A percentile compares a stretch with the other conserved stretches of the same genome.
These are phyloP conservation scores for Xanthia togata DNA, from an alignment of 2,888 invertebrate genomes.

Conservation along the genomic window DNA sequence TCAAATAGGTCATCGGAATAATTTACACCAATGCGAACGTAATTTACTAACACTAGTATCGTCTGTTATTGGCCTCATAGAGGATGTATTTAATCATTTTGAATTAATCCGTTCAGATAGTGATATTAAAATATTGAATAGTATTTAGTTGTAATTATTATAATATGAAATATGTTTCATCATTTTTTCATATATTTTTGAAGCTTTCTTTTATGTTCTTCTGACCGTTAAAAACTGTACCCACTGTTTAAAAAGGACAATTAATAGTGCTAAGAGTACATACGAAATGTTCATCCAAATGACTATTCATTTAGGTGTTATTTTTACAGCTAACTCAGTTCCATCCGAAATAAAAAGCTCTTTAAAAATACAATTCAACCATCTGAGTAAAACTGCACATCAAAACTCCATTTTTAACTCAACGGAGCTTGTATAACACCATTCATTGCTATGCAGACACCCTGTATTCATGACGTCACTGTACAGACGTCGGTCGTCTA, in stretches of 20 bases:
- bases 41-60: slow-evolving; percentile 34
- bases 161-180: background rate
- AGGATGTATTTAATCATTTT: slow-evolving; percentile 36
- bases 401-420: slow-evolving; percentile 58
- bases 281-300: slow-evolving; percentile 11
- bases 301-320: background rate
- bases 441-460: slow-evolving; percentile 65
- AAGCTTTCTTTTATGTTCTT: background rate
- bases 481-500: slow-evolving; percentile 57
- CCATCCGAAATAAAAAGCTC: slow-evolving; percentile 7
- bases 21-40: slow-evolving; percentile 9
- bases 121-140: background rate
- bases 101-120: slow-evolving; percentile 7
- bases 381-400: slow-evolving; percentile 36
- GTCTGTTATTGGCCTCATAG: background rate
- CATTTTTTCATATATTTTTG: background rate
- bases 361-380: slow-evolving; percentile 22
- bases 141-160: background rate
- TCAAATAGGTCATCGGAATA: slow-evolving; percentile 12
- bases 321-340: slow-evolving; percentile 10
- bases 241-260: background rate
- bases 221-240: background rate
- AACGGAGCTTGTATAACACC: slow-evolving; percentile 42
- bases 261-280: background rate
- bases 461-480: slow-evolving; percentile 51